Conservation (phyloP, 2,113 vertebrate genomes). For the Aphyosemion australe region DNA sequence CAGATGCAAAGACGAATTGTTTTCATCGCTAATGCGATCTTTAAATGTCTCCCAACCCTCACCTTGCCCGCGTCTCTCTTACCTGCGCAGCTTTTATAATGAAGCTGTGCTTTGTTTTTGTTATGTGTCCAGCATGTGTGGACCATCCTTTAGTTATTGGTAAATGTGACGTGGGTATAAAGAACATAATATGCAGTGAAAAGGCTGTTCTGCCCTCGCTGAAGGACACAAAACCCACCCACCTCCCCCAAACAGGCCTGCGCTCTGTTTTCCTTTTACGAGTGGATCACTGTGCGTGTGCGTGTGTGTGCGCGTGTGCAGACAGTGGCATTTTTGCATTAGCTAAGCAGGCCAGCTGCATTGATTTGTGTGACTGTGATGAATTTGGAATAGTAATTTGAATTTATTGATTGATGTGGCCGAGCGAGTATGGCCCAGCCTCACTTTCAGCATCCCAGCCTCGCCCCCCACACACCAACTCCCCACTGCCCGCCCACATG, state of each 20-base stretch:
- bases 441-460: slow-evolving; percentile 71
- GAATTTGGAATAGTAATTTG: slow-evolving; percentile 93
- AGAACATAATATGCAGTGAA: slow-evolving; percentile 25
- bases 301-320: slow-evolving; percentile 45
- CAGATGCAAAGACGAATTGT: slow-evolving; percentile 83
- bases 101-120: slow-evolving; percentile 22
- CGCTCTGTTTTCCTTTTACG: slow-evolving; percentile 57
- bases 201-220: slow-evolving; percentile 49
- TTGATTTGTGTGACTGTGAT: slow-evolving; percentile 89
- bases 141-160: background rate
- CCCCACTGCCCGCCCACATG: slow-evolving; percentile 45
- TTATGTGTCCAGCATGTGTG: background rate
- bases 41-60: slow-evolving; percentile 67
- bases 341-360: slow-evolving; percentile 84
- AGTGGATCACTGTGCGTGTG: slow-evolving; percentile 15
- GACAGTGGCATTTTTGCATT: slow-evolving; percentile 84
- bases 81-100: slow-evolving; percentile 23
- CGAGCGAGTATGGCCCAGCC: slow-evolving; percentile 77
- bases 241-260: slow-evolving; percentile 41
- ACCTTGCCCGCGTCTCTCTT: slow-evolving; percentile 28
- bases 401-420: slow-evolving; percentile 89
- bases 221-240: slow-evolving; percentile 59
- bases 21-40: slow-evolving; percentile 80
- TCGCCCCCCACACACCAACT: background rate
- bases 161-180: slow-evolving; percentile 8